Evolutionary conservation across 1,140 invertebrate species (phyloP).

Genomic region (Latrodectus geometricus): DNA sequence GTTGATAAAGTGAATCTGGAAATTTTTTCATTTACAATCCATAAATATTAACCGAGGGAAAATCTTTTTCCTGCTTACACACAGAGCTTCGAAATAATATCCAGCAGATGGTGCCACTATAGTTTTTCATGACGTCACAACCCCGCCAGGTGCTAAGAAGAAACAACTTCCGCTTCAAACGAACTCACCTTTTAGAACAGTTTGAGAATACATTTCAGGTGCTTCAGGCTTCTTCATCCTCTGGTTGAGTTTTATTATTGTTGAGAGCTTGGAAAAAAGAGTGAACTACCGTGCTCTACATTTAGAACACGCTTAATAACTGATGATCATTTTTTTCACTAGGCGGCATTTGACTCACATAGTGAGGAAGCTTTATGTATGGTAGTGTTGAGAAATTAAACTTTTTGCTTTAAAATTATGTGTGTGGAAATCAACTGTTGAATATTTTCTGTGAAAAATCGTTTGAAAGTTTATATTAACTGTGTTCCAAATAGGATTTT

Average conservation of each 20-base stretch:
- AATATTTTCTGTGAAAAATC: neutral
- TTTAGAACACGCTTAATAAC: neutral
- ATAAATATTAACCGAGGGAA: no score
- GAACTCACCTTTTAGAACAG: slow-evolving; percentile 12
- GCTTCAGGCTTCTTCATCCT: neutral
- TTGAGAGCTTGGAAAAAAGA: neutral
- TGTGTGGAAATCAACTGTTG: neutral
- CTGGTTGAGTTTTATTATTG: neutral
- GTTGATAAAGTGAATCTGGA: no score
- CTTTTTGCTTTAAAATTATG: neutral
- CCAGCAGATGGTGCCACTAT: slow-evolving; percentile 55
- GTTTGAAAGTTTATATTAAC: neutral
- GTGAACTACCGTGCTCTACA: neutral
- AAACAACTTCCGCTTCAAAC: slow-evolving; percentile 45
- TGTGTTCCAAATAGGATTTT: neutral
- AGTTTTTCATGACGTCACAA: slow-evolving; percentile 33
- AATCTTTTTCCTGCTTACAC: neutral
- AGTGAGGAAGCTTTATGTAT: neutral
- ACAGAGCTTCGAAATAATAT: slow-evolving; percentile 1
- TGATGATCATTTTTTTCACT: neutral
- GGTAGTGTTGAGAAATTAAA: neutral
- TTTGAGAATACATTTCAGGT: slow-evolving; percentile 3
- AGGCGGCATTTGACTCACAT: neutral
- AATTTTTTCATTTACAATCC: no score
- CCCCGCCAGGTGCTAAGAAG: slow-evolving; percentile 53